These are phyloP conservation scores for Petrophora chlorosata DNA, from an alignment of 2,888 invertebrate species.

Conservation along the genomic window DNA sequence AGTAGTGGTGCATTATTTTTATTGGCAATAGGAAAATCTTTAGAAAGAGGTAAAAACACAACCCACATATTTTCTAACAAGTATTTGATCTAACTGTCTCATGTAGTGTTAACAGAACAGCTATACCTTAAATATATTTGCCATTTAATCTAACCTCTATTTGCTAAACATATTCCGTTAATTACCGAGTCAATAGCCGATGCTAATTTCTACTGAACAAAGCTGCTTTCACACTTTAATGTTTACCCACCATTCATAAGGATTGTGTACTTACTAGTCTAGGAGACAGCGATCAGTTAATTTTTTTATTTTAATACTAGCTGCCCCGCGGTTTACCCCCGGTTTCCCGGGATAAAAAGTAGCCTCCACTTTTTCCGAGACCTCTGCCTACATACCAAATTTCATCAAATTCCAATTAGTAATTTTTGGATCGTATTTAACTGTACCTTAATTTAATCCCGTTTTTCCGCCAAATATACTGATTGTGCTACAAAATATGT, in stretches of 20 bases:
- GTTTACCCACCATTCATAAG: slow-evolving; percentile 32
- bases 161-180: slow-evolving; percentile 12
- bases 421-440: no score
- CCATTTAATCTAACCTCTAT: not conserved
- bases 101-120: slow-evolving; percentile 7
- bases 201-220: slow-evolving; percentile 35
- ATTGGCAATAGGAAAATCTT: no score
- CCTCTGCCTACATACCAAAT: not conserved
- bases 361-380: no score
- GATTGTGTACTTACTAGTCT: slow-evolving; percentile 18
- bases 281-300: slow-evolving; percentile 3
- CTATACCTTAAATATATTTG: not conserved
- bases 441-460: no score
- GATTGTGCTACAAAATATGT: no score
- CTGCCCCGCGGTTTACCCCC: no score
- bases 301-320: no score
- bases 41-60: no score
- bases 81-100: not conserved
- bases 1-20: no score
- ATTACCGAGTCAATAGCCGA: slow-evolving; percentile 19
- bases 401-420: no score
- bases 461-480: no score
- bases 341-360: no score
- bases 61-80: not conserved
- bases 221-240: slow-evolving; percentile 33